Percentiles rank a stretch among this genome's conserved stretches.
Evolutionary conservation across 2,113 vertebrate species (phyloP).

Genomic region (Axis porcinus): DNA sequence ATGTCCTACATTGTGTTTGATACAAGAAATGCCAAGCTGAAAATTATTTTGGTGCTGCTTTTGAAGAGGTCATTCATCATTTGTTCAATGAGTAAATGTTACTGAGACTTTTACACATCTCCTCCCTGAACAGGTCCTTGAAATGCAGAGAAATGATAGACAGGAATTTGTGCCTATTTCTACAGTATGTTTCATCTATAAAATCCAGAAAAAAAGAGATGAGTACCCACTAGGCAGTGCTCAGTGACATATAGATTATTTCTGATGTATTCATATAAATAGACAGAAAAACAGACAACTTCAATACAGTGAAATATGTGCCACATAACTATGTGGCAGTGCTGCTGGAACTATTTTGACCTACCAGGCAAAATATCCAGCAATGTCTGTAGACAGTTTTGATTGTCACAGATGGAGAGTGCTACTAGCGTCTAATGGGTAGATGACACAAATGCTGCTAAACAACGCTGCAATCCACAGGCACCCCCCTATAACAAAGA

Average conservation of each 20-base stretch:
- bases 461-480: not conserved
- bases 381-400: not conserved
- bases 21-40: not conserved
- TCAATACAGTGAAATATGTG: not conserved
- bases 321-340: not conserved
- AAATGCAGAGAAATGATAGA: not conserved
- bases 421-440: not conserved
- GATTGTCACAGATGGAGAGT: not conserved
- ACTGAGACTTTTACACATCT: not conserved
- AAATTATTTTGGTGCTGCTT: not conserved
- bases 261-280: not conserved
- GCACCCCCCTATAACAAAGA: not conserved
- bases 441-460: not conserved
- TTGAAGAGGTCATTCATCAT: not conserved
- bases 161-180: not conserved
- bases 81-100: not conserved
- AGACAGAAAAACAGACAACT: not conserved
- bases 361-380: not conserved
- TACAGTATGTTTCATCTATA: not conserved
- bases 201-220: not conserved
- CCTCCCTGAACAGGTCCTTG: not conserved
- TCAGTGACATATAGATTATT: not conserved
- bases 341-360: not conserved
- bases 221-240: not conserved
- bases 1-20: not conserved